These are phyloP conservation scores for Micrasema longulum DNA, from an alignment of 1,140 invertebrate species.

Conservation along the genomic window DNA sequence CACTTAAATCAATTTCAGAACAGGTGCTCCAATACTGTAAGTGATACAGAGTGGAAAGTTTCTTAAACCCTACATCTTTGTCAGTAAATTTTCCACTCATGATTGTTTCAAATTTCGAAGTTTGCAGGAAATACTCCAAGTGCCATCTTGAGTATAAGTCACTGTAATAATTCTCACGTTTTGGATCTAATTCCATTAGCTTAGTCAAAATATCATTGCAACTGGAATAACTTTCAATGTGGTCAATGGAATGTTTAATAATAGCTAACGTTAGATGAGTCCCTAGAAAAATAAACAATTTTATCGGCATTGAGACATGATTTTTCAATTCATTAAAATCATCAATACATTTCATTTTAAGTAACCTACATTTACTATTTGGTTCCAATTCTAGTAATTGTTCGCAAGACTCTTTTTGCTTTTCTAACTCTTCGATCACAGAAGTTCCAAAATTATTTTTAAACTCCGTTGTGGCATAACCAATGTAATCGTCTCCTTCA, in stretches of 20 bases:
- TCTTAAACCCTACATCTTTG: slow-evolving; percentile 7
- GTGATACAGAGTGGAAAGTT: slow-evolving; percentile 48
- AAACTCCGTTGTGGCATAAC: slow-evolving; percentile 39
- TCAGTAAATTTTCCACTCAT: slow-evolving; percentile 39
- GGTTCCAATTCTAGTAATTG: slow-evolving; percentile 53
- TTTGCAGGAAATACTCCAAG: slow-evolving; percentile 47
- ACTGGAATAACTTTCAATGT: slow-evolving; percentile 45
- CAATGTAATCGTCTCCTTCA: slow-evolving; percentile 32
- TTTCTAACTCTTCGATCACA: slow-evolving; percentile 47
- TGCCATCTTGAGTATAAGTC: slow-evolving; percentile 51
- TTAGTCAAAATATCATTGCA: slow-evolving; percentile 39
- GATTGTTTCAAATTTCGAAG: slow-evolving; percentile 22
- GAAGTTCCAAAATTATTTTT: slow-evolving; percentile 47
- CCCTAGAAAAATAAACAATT: slow-evolving; percentile 46
- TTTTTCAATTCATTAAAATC: too few species aligned
- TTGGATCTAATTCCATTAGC: slow-evolving; percentile 43
- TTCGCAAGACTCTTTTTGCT: slow-evolving; percentile 50
- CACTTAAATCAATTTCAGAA: slow-evolving; percentile 40
- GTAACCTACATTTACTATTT: slow-evolving; percentile 52
- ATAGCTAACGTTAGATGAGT: slow-evolving; percentile 47
- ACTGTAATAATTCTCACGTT: slow-evolving; percentile 48
- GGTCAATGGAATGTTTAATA: slow-evolving; percentile 50
- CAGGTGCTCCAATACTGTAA: slow-evolving; percentile 52
- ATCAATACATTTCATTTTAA: too few species aligned
- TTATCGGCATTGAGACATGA: too few species aligned